A percentile compares a stretch with the other conserved stretches of the same genome.
phyloP scores from a whole-genome alignment of 1,140 invertebrate genomes.

The Drosophila micromelanica region DNA sequence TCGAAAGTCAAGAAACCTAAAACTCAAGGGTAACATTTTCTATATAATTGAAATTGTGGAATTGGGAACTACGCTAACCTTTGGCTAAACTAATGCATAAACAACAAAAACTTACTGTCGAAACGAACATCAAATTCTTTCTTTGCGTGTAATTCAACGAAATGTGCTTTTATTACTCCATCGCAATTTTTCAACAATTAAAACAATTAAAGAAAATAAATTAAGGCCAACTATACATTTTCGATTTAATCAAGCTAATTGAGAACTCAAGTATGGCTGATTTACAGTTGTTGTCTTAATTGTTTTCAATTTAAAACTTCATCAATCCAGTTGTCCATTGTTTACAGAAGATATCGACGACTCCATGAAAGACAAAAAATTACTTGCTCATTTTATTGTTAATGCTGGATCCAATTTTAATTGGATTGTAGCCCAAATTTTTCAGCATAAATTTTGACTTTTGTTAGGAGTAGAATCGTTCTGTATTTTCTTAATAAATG shows the following conservation, averaged over 20 bases:
- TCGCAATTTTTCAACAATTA: conserved; percentile 51
- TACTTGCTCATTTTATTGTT: background rate
- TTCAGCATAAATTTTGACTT: too few relatives aligned
- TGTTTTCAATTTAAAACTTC: conserved; percentile 13
- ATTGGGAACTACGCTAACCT: conserved; percentile 26
- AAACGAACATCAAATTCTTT: conserved; percentile 21
- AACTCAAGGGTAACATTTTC: background rate
- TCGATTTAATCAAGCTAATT: conserved; percentile 6
- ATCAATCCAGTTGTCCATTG: background rate
- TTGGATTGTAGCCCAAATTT: too few relatives aligned
- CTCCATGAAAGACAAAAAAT: background rate
- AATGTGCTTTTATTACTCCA: conserved; percentile 34
- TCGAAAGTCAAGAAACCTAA: background rate
- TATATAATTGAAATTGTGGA: conserved; percentile 5
- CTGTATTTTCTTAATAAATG: too few relatives aligned
- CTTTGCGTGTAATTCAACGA: conserved; percentile 62
- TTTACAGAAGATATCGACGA: background rate
- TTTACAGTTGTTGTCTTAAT: background rate
- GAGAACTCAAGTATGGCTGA: background rate
- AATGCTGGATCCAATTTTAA: too few relatives aligned
- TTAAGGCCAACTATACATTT: conserved; percentile 19
- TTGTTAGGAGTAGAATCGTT: too few relatives aligned
- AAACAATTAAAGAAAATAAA: conserved; percentile 18
- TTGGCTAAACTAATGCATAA: conserved; percentile 9
- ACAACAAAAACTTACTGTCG: conserved; percentile 5